phyloP scores from a whole-genome alignment of 2,113 vertebrate species.

The Ammodytes marinus region DNA sequence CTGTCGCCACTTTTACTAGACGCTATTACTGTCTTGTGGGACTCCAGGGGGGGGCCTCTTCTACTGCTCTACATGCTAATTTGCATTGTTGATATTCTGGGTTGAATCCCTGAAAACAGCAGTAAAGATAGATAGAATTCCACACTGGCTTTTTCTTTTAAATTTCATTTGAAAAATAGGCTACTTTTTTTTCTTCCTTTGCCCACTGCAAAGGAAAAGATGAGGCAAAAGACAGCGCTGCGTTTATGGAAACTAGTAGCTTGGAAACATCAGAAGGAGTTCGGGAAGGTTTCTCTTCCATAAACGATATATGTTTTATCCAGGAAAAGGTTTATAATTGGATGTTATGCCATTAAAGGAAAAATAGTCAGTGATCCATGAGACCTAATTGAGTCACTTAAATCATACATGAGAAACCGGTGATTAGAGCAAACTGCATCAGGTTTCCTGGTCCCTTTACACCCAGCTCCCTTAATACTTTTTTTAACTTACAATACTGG shows the following conservation, averaged over 20 bases:
- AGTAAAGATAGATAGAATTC: conserved; percentile 48
- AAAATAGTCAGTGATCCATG: conserved; percentile 35
- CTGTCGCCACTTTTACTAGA: conserved; percentile 68
- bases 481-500: conserved; percentile 23
- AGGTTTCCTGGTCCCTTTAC: conserved; percentile 7
- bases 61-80: conserved; percentile 69
- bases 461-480: conserved; percentile 15
- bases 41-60: conserved; percentile 51
- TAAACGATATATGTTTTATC: conserved; percentile 30
- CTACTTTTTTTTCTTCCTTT: conserved; percentile 9
- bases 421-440: conserved; percentile 27
- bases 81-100: conserved; percentile 74
- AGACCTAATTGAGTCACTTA: conserved; percentile 49
- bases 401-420: conserved; percentile 49
- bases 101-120: conserved; percentile 57
- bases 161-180: conserved; percentile 45
- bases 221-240: conserved; percentile 31
- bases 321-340: conserved; percentile 15
- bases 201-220: conserved; percentile 27
- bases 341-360: conserved; percentile 24
- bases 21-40: conserved; percentile 67
- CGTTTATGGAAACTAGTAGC: conserved; percentile 26
- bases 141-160: conserved; percentile 47
- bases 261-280: conserved; percentile 23
- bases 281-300: conserved; percentile 27